Base-by-base conservation (phyloP, 2,797 vertebrate species). In the Cuniculus paca region DNA sequence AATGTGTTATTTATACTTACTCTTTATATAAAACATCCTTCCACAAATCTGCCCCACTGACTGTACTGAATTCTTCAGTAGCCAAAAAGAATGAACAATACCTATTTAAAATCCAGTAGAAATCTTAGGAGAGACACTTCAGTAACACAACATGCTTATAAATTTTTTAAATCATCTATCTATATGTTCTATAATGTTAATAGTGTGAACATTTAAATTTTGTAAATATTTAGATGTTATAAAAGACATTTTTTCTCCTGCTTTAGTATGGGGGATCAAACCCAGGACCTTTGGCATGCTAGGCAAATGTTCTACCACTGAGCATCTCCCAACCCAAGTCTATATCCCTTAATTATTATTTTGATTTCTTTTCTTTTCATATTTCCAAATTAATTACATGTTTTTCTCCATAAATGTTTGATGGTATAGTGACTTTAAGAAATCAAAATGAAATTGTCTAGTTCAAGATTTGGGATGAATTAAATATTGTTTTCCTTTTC, bases 171-270 rank as follows among this genome's bases (percentile, higher is more conserved):
- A 75, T 24, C 0, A 45, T 56, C 45, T 94, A 36, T 39, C 75
- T 90, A 85, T 88, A 70, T 80, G 82, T 60, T 39, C 28, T 95
- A 36, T 84, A 84, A 39, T 65, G 60, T 80, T 52, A 87, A 56
- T 19, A 65, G 19, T 63, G 16, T 60, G 8, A 90, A 61, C 85
- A 36, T 65, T 63, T 88, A 65, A 80, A 79, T 84, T 1, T 78
- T 26, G 6, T 36, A 84, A 78, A 84, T 56, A 63, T 31, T 80
- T 94, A 58, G 4, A 60, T 90, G 26, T 34, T 58, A 61, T 36
- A 56, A 81, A 50, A 42, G 1, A 0, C 5, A 36, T 31, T 56
- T 20, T 50, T n/a, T 70, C 26, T 54, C 5, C 11, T 60, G n/a
- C n/a, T n/a, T 8, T 6, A 28, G 0, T 68, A 2, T 39, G 13